These are phyloP conservation scores for Dendrolimus kikuchii DNA, from an alignment of 1,140 invertebrate genomes.

Conservation along the genomic window DNA sequence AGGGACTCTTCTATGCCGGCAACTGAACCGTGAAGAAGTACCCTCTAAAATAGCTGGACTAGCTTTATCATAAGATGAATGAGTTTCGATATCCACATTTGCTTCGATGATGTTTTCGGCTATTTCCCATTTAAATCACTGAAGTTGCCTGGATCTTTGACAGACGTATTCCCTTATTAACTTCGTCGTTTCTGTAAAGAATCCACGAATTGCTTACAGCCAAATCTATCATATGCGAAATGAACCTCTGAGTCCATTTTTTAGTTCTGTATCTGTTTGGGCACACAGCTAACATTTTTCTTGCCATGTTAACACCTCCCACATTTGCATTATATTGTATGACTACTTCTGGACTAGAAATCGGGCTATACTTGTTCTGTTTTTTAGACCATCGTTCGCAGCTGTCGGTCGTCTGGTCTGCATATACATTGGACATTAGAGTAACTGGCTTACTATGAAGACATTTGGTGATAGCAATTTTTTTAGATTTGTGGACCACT, in stretches of 20 bases:
- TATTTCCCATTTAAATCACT: background rate
- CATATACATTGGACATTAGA: background rate
- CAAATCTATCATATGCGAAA: conserved; percentile 10
- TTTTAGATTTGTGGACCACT: background rate
- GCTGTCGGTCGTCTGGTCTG: background rate
- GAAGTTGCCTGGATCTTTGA: background rate
- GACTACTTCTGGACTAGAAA: background rate
- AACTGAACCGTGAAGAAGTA: too few relatives aligned
- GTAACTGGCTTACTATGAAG: background rate
- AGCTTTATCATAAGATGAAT: too few relatives aligned
- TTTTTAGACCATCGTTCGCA: conserved; percentile 1
- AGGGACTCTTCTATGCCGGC: too few relatives aligned
- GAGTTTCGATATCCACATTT: too few relatives aligned
- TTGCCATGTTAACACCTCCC: conserved; percentile 11
- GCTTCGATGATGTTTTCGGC: background rate
- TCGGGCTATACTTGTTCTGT: background rate
- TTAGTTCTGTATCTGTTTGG: conserved; percentile 3
- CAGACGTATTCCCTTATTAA: background rate
- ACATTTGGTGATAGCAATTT: background rate
- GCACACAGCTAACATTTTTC: conserved; percentile 7
- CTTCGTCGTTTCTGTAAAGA: background rate
- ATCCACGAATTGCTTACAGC: conserved; percentile 9
- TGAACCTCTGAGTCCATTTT: conserved; percentile 12
- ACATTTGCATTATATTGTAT: conserved; percentile 12
- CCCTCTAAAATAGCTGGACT: too few relatives aligned